These are phyloP conservation scores for Clanis bilineata DNA, from an alignment of 2,888 invertebrate genomes.

Conservation along the genomic window DNA sequence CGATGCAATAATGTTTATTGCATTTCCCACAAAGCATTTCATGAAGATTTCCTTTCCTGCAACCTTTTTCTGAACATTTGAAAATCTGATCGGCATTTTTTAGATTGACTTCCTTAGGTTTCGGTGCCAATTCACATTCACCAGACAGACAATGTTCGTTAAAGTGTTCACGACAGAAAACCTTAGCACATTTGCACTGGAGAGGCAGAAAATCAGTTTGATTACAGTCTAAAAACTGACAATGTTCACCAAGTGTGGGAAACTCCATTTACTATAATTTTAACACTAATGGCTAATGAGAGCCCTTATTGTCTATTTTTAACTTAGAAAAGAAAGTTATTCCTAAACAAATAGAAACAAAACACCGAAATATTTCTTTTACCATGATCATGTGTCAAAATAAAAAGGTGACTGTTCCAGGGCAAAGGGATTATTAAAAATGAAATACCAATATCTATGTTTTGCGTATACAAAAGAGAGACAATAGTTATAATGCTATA, in stretches of 20 bases:
- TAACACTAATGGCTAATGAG: not conserved
- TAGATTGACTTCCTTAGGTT: constrained; percentile 62
- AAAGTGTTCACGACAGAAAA: constrained; percentile 87
- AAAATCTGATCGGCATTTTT: constrained; percentile 68
- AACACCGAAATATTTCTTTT: not conserved
- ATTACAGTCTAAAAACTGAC: constrained; percentile 83
- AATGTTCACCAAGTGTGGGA: constrained; percentile 86
- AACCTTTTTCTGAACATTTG: constrained; percentile 81
- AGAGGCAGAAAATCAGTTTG: constrained; percentile 88
- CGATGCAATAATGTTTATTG: constrained; percentile 85
- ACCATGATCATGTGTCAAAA: not conserved
- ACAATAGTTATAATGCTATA: not conserved
- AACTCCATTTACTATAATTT: constrained; percentile 83
- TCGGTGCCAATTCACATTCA: constrained; percentile 63
- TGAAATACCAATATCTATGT: not conserved
- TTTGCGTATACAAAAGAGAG: not conserved
- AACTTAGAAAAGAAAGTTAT: not conserved
- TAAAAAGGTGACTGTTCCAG: not conserved
- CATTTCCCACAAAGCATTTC: constrained; percentile 86
- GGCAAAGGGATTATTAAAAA: not conserved
- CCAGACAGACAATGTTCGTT: constrained; percentile 80
- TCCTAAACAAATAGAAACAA: not conserved
- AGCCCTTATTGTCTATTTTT: not conserved
- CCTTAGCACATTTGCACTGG: constrained; percentile 83
- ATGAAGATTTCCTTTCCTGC: constrained; percentile 83